phyloP scores from a whole-genome alignment of 1,140 invertebrate genomes.

The Steinernema feltiae region DNA sequence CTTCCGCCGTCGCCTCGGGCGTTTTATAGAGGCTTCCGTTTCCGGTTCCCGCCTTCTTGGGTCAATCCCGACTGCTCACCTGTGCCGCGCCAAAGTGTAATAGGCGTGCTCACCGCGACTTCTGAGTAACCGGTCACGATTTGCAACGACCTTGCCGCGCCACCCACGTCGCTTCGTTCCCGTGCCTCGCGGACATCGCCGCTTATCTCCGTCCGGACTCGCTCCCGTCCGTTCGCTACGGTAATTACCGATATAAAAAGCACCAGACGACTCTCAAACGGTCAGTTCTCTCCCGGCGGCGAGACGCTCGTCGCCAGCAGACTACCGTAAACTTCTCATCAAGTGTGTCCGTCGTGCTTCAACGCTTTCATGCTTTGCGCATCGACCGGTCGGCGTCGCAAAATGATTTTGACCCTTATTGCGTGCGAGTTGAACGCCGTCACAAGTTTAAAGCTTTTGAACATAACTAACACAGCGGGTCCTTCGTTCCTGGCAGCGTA shows the following conservation, averaged over 20 bases:
- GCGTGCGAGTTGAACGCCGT: too few species aligned
- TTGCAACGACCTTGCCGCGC: background rate
- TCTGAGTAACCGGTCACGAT: background rate
- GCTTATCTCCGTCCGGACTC: too few species aligned
- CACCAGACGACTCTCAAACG: background rate
- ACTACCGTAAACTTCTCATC: background rate
- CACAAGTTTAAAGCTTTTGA: too few species aligned
- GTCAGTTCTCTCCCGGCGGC: background rate
- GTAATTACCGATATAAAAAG: background rate
- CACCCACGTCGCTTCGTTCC: too few species aligned
- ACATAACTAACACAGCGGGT: too few species aligned
- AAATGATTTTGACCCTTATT: too few species aligned
- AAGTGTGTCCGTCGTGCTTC: background rate
- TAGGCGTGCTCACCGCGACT: background rate
- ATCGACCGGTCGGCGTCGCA: too few species aligned
- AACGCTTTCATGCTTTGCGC: background rate
- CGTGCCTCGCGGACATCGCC: too few species aligned
- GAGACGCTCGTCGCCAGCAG: background rate
- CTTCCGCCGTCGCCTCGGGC: background rate
- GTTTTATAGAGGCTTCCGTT: background rate
- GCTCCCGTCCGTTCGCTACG: too few species aligned
- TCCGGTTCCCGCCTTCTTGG: slow-evolving; percentile 2
- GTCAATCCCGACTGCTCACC: background rate
- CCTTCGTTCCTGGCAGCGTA: too few species aligned
- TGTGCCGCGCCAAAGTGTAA: background rate